Evolutionary conservation across 2,797 vertebrate genomes (phyloP), one percentile per base, ranked within the genome.

Genomic region (Sebastes glaucus): DNA sequence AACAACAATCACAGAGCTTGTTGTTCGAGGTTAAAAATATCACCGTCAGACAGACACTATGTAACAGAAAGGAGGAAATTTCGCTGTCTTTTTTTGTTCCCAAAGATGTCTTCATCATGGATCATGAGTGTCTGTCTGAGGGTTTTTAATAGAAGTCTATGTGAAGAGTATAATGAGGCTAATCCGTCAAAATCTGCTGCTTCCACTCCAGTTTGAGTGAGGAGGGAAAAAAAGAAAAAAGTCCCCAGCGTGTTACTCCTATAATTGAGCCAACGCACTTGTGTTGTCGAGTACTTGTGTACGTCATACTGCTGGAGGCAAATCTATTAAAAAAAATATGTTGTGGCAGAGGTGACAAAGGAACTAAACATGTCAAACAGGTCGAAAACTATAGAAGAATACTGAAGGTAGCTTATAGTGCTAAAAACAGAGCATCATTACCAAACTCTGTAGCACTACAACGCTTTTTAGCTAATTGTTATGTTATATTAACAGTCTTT

Each of bases 181-280:
- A 91, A 92, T 93, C 87, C 46, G 71, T 93, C 91, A 92, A 88
- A 88, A 92, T 90, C 75, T 85, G 77, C 64, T 74, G 63, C 71
- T 88, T 82, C 76, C 84, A 84, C 85, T 90, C 64, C 61, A 81
- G 62, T 81, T 85, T 87, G 81, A 85, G 74, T 68, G 80, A 62
- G 55, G 16, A 27, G 27, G 3, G 6, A 20, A 53, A 74, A 71
- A 59, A 62, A 27, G 32, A 9, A 60, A 73, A 81, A 84, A 49
- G 2, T 80, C 77, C 55, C 27, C 25, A 57, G 81, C n/a, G 57
- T 87, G 76, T 80, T 84, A 81, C 74, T 87, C 57, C 66, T 78
- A 77, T 89, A 89, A 90, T 87, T 89, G 88, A 92, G 81, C 77
- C 73, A 74, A 66, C 2, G 23, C 70, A 75, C 70, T 83, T 77